These are phyloP conservation scores for Psilopogon haemacephalus DNA, from an alignment of 2,113 vertebrate species.

Conservation along the genomic window DNA sequence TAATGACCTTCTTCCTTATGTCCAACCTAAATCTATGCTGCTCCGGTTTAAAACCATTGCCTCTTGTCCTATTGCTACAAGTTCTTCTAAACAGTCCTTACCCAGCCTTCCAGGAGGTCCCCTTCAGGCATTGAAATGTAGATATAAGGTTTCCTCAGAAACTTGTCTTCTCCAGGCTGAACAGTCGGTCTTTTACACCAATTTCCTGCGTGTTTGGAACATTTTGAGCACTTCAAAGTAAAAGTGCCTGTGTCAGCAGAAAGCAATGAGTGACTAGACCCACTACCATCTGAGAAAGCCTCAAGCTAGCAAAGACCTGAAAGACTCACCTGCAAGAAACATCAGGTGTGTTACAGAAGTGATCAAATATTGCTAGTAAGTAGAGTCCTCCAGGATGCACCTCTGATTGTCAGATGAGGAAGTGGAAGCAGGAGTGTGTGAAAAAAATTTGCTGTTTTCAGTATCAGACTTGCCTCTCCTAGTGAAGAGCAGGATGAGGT, in stretches of 20 bases:
- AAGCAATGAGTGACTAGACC: not conserved
- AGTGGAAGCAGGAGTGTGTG: accelerated
- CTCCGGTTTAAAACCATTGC: too few relatives aligned
- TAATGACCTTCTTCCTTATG: too few relatives aligned
- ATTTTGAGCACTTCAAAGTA: not conserved
- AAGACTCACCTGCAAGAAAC: not conserved
- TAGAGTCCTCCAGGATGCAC: not conserved
- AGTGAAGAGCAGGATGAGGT: not conserved
- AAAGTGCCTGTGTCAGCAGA: not conserved
- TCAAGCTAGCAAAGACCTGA: not conserved
- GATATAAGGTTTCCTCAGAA: too few relatives aligned
- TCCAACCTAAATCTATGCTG: too few relatives aligned
- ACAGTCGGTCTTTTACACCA: too few relatives aligned
- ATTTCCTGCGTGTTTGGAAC: not conserved
- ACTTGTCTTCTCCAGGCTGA: too few relatives aligned
- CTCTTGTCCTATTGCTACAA: too few relatives aligned
- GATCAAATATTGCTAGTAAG: not conserved
- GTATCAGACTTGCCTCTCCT: not conserved
- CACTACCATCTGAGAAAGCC: not conserved
- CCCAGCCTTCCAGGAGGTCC: too few relatives aligned
- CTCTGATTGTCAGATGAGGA: not conserved
- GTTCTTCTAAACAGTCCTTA: too few relatives aligned
- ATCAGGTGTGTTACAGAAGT: not conserved
- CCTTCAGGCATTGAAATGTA: too few relatives aligned
- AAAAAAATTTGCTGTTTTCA: not conserved